phyloP scores from a whole-genome alignment of 2,113 vertebrate genomes.

The Stomatorhinus ivindoensis region DNA sequence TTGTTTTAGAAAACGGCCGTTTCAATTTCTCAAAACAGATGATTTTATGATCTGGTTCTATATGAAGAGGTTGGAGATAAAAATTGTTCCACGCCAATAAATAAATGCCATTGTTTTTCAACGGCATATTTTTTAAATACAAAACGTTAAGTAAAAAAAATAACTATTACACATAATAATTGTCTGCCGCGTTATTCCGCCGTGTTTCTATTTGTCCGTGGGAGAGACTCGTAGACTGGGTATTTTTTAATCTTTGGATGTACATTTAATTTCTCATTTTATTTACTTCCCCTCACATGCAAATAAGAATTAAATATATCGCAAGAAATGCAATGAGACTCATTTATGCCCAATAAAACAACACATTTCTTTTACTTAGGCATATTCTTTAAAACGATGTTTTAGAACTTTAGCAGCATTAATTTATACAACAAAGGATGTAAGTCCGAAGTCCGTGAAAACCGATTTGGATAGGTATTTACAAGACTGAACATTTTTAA shows the following conservation, averaged over 20 bases:
- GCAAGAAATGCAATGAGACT: neutral
- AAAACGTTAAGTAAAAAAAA: neutral
- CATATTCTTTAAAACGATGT: neutral
- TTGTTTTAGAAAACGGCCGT: neutral
- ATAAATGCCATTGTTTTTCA: neutral
- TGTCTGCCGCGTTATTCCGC: neutral
- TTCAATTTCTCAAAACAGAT: neutral
- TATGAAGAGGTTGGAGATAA: neutral
- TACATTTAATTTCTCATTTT: neutral
- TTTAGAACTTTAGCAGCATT: neutral
- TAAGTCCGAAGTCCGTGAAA: neutral
- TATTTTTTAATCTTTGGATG: neutral
- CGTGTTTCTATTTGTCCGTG: neutral
- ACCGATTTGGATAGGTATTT: neutral
- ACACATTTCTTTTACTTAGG: neutral
- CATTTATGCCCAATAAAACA: neutral
- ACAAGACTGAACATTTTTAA: neutral
- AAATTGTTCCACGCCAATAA: neutral
- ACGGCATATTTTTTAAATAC: neutral
- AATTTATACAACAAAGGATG: neutral
- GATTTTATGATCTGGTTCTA: neutral
- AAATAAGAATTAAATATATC: neutral
- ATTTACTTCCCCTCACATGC: neutral
- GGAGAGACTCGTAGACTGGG: neutral
- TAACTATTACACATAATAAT: neutral